These are phyloP conservation scores for Ridgeia piscesae DNA, from an alignment of 1,140 invertebrate species.

Conservation along the genomic window DNA sequence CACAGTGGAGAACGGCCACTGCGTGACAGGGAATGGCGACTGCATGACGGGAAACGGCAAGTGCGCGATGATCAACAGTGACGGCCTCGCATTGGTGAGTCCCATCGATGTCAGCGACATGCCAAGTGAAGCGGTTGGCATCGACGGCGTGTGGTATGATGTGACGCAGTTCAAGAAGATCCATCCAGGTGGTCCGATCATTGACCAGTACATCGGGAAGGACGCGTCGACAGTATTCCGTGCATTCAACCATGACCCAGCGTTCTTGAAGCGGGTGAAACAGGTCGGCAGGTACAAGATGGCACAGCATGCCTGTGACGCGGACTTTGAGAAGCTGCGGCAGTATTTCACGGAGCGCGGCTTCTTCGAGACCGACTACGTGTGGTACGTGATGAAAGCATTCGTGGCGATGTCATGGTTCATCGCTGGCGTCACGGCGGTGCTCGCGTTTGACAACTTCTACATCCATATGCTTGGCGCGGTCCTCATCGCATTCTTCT, in stretches of 20 bases:
- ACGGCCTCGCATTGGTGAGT: neutral
- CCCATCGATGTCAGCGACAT: neutral
- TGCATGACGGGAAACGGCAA: neutral
- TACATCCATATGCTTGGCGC: slow-evolving; percentile 27
- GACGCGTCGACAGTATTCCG: slow-evolving; percentile 29
- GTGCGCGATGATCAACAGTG: neutral
- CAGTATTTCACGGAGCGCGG: slow-evolving; percentile 24
- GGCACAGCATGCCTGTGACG: neutral
- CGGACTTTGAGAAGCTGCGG: slow-evolving; percentile 14
- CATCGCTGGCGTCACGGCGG: neutral
- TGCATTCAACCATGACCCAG: slow-evolving; percentile 21
- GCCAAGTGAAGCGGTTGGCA: slow-evolving; percentile 14
- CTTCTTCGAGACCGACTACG: slow-evolving; percentile 23
- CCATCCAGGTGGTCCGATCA: slow-evolving; percentile 28
- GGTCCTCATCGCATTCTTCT: slow-evolving; percentile 26
- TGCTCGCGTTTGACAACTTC: neutral
- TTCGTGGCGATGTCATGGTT: slow-evolving; percentile 18
- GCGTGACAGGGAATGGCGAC: neutral
- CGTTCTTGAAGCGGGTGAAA: slow-evolving; percentile 27
- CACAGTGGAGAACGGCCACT: neutral
- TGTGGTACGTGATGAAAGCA: slow-evolving; percentile 28
- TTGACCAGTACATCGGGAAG: slow-evolving; percentile 29
- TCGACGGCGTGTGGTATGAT: slow-evolving; percentile 31
- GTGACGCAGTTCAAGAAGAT: slow-evolving; percentile 28
- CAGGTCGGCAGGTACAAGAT: slow-evolving; percentile 22